These are phyloP conservation scores for Drosophila oshimai DNA, from an alignment of 1,140 invertebrate genomes.

Conservation along the genomic window DNA sequence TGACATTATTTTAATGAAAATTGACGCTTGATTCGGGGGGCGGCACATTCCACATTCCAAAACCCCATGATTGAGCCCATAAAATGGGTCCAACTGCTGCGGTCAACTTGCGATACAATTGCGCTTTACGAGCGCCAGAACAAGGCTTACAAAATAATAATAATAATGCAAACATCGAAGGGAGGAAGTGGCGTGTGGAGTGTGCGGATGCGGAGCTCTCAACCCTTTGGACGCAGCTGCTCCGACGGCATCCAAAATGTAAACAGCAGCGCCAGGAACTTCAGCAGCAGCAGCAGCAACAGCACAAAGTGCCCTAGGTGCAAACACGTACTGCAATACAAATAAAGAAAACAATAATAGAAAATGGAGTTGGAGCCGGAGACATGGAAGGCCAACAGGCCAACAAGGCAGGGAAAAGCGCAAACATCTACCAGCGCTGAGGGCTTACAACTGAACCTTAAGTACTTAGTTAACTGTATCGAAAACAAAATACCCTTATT, in stretches of 20 bases:
- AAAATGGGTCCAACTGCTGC: constrained; percentile 19
- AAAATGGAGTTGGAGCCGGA: constrained; percentile 65
- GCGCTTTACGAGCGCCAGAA: constrained; percentile 15
- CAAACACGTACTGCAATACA: constrained; percentile 78
- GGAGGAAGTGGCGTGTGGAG: not conserved
- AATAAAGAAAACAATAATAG: constrained; percentile 81
- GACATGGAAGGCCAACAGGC: constrained; percentile 46
- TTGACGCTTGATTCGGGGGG: constrained; percentile 46
- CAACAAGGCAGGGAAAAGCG: constrained; percentile 60
- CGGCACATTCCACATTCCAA: not conserved
- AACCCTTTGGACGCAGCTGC: constrained; percentile 62
- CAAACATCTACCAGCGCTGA: constrained; percentile 36
- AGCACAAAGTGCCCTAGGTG: constrained; percentile 69
- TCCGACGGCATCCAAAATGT: constrained; percentile 45
- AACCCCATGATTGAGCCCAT: constrained; percentile 37
- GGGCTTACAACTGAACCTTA: constrained; percentile 32
- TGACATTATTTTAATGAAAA: constrained; percentile 74
- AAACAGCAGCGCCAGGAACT: constrained; percentile 30
- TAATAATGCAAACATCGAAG: constrained; percentile 38
- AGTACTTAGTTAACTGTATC: not conserved
- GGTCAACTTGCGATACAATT: constrained; percentile 45
- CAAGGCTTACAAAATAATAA: constrained; percentile 42
- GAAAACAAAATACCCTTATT: not conserved
- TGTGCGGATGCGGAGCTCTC: not conserved
- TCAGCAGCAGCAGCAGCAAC: no score